Conservation (phyloP, 2,797 vertebrate genomes). For the Chaenodraco wilsoni region DNA sequence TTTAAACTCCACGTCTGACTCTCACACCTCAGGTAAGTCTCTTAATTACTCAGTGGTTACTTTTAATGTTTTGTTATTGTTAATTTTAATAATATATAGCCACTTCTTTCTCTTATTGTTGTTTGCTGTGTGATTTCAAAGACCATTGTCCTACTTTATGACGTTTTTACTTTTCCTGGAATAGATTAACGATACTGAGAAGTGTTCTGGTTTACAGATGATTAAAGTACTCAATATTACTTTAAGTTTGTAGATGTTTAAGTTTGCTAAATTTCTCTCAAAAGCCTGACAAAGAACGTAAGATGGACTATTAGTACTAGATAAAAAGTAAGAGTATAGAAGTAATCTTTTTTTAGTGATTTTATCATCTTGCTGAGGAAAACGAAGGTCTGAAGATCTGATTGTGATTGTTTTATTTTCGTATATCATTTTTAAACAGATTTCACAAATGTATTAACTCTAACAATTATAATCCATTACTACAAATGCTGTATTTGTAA, state of each 20-base stretch:
- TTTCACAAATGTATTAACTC: too few species aligned
- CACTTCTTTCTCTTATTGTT: neutral
- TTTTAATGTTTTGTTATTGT: neutral
- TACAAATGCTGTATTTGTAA: neutral
- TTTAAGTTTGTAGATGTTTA: too few species aligned
- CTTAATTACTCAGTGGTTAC: neutral
- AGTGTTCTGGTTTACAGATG: too few species aligned
- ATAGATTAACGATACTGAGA: neutral
- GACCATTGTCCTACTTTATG: neutral
- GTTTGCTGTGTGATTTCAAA: neutral
- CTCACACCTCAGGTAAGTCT: conserved; percentile 39
- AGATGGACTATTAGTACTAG: neutral
- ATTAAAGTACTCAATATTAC: too few species aligned
- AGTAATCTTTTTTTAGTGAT: neutral
- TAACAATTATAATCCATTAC: neutral
- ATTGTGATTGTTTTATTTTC: neutral
- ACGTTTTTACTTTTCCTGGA: neutral
- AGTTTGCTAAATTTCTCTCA: neutral
- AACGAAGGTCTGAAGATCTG: neutral
- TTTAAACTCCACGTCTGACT: neutral
- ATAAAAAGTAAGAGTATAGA: neutral
- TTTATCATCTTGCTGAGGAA: neutral
- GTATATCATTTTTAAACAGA: too few species aligned
- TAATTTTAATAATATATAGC: neutral
- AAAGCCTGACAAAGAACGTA: neutral